Evolutionary conservation across 2,113 vertebrate genomes (phyloP), one percentile per base, ranked within the genome.

Genomic region (Tympanuchus pallidicinctus): DNA sequence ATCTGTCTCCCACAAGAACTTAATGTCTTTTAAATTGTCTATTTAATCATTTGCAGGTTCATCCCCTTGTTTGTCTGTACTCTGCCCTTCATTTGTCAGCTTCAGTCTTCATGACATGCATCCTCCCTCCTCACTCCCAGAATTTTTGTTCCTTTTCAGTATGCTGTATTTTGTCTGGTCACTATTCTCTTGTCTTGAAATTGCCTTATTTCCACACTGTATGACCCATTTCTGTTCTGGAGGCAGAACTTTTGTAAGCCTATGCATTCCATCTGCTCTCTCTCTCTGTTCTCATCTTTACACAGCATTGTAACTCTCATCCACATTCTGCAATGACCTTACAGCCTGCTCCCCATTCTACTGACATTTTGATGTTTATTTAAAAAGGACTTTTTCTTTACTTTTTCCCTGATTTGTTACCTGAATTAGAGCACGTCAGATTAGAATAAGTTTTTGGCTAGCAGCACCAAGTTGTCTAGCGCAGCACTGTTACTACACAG

Each of bases 1-100:
- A 95, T 95, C 93, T 94, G 65, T 96, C 86, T 95, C 91, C 83
- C 67, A 79, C 36, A 14, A 50, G 42, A 90, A 86, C 61, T 75
- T 92, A 95, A 87, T 88, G 54, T 89, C 89, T 93, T 94, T 95
- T 92, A 82, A 94, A 95, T 85, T 66, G 89, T 92, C 92, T 95
- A 52, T 92, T 96, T 96, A 96, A 95, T 96, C 91, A 92, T 69
- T 88, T 75, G 36, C 85, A 77, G 20, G 60, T 89, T 81, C 85
- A n/a, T 93, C 88, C 78, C 65, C 47, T 83, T 79, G 42, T 78
- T 67, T 82, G 86, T 67, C 47, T 79, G 54, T 40, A 19, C 43
- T 73, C 72, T 95, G 89, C 72, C 94, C 92, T 95, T 95, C 88
- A 93, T 93, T 89, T 88, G 69, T 87, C 92, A 90, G 75, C 61